Percentiles rank a stretch among this genome's conserved stretches.
Conservation (phyloP, 1,140 invertebrate genomes). For the Stegodyphus mimosarum region DNA sequence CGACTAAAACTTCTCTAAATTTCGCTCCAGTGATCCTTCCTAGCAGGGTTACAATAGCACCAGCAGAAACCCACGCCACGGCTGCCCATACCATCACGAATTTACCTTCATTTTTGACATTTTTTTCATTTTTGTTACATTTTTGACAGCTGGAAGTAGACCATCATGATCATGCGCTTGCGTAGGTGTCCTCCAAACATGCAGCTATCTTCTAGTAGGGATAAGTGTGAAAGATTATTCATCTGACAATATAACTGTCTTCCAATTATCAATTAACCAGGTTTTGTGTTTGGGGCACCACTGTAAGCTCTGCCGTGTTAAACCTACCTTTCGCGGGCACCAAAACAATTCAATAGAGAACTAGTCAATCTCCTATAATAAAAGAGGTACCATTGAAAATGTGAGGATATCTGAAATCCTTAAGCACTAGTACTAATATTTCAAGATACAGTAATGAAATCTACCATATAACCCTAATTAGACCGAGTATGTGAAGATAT, state of each 20-base stretch:
- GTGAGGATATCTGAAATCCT: too few relatives aligned
- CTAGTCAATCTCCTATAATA: too few relatives aligned
- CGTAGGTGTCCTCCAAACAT: constrained; percentile 29
- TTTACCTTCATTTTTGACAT: constrained; percentile 37
- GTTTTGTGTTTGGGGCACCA: constrained; percentile 23
- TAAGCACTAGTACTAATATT: too few relatives aligned
- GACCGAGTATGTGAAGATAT: too few relatives aligned
- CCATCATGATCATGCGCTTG: constrained; percentile 22
- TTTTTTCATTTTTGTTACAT: too few relatives aligned
- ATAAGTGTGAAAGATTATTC: constrained; percentile 42
- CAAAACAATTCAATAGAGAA: too few relatives aligned
- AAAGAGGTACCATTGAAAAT: too few relatives aligned
- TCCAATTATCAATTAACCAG: background rate
- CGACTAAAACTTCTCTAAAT: constrained; percentile 16
- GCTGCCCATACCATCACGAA: constrained; percentile 28
- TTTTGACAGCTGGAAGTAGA: too few relatives aligned
- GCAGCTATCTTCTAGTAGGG: constrained; percentile 8
- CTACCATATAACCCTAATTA: too few relatives aligned
- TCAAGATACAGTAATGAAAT: too few relatives aligned
- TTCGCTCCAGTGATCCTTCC: constrained; percentile 13
- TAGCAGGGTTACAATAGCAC: constrained; percentile 1
- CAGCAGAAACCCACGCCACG: constrained; percentile 11
- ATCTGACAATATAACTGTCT: constrained; percentile 22
- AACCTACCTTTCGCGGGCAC: too few relatives aligned
- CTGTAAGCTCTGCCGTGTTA: too few relatives aligned